These are phyloP conservation scores for Microplitis mediator DNA, from an alignment of 1,140 invertebrate species.

Conservation along the genomic window DNA sequence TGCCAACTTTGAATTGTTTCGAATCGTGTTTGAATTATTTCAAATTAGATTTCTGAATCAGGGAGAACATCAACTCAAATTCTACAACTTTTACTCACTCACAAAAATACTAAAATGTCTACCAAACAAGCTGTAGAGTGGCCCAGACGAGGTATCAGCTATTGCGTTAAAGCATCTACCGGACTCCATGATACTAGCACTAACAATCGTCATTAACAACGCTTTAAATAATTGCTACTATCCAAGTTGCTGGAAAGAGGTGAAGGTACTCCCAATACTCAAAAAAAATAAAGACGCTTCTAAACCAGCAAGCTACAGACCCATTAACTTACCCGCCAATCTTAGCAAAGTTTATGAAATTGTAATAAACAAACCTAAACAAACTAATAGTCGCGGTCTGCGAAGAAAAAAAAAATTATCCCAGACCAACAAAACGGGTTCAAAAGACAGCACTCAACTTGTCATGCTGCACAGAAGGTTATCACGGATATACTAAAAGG, in stretches of 20 bases:
- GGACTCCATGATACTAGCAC: not conserved
- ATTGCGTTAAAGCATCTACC: constrained; percentile 25
- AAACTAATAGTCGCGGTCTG: not conserved
- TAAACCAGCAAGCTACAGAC: constrained; percentile 29
- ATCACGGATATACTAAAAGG: constrained; percentile 10
- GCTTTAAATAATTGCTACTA: constrained; percentile 27
- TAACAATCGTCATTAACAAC: constrained; percentile 25
- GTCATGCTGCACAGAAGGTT: constrained; percentile 20
- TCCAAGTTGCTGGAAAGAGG: constrained; percentile 33
- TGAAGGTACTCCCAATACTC: constrained; percentile 30
- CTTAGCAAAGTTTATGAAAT: constrained; percentile 41
- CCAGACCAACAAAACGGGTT: too few species aligned
- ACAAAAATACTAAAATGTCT: too few species aligned
- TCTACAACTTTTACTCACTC: too few species aligned
- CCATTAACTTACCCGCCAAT: constrained; percentile 33
- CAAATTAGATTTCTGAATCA: too few species aligned
- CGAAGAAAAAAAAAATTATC: too few species aligned
- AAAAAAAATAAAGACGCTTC: constrained; percentile 33
- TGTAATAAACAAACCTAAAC: too few species aligned
- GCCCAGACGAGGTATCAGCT: constrained; percentile 26
- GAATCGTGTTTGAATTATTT: too few species aligned
- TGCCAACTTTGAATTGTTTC: too few species aligned
- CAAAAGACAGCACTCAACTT: too few species aligned
- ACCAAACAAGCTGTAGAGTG: constrained; percentile 26
- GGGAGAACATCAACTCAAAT: too few species aligned